Evolutionary conservation across 1,140 invertebrate species (phyloP), one percentile per base, ranked within the genome.

Genomic region (Cyclargus thomasi): DNA sequence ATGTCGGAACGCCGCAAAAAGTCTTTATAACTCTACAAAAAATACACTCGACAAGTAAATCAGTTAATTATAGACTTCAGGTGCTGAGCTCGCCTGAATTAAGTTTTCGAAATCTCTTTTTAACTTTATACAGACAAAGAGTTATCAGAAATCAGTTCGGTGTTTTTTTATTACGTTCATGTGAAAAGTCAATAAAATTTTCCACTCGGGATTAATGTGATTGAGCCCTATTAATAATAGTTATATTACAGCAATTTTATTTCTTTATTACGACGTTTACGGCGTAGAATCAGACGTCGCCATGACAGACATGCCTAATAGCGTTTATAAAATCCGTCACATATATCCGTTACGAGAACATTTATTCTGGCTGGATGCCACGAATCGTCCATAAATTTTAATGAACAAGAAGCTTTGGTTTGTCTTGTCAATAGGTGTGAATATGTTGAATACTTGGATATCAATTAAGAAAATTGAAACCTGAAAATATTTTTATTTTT

Each of bases 381-480:
- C 62, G 22, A 23, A 62, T 21, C 57, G 29, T 16, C 21, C 22
- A 63, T 63, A 63, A 63, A 63, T 63, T n/a, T 63, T 23, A 63
- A 35, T n/a, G 62, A 63, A 63, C 59, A 62, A 23, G 22, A 35
- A 23, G 16, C 62, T 23, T 29, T 5, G 62, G 20, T 62, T n/a
- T 62, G 18, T 62, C 20, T 23, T 62, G 59, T 62, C 59, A 14
- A 62, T 63, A 63, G 62, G 22, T 63, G 62, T 63, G 62, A 63
- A 63, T 63, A 63, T 29, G 14, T 63, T 63, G 16, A 17, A 63
- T 63, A 63, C 20, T 4, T 59, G 16, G 55, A 63, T 35, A 63
- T 35, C 8, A 35, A 63, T 29, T 16, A 23, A 63, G 20, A 59
- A 20, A 59, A 59, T 16, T 16, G 39, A n/a, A n/a, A n/a, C n/a